Evolutionary conservation across 1,140 invertebrate genomes (phyloP).

Genomic region (Drosophila sturtevanti): DNA sequence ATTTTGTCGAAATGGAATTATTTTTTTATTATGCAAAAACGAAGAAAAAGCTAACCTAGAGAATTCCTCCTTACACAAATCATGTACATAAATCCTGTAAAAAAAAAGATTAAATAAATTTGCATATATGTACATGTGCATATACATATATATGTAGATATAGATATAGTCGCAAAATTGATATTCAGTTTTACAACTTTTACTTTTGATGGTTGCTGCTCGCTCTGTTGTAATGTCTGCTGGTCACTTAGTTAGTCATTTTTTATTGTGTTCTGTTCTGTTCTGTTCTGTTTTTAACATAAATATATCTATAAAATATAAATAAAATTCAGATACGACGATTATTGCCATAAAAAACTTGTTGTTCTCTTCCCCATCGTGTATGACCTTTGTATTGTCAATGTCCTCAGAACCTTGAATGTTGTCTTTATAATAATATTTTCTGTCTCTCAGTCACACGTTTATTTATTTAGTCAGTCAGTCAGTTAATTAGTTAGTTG

Average conservation of each 20-base stretch:
- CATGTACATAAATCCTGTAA: no score
- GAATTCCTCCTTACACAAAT: no score
- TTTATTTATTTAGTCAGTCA: neutral
- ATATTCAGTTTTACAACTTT: slow-evolving; percentile 5
- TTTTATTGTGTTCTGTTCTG: no score
- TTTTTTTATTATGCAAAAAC: no score
- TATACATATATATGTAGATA: no score
- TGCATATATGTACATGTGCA: no score
- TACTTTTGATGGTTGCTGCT: neutral
- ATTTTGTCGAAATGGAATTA: no score
- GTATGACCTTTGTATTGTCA: slow-evolving; percentile 34
- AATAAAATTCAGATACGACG: slow-evolving; percentile 44
- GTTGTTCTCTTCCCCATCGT: slow-evolving; percentile 26
- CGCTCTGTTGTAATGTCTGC: neutral
- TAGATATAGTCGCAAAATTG: neutral
- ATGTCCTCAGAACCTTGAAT: slow-evolving; percentile 51
- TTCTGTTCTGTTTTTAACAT: slow-evolving; percentile 6
- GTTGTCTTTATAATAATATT: slow-evolving; percentile 28
- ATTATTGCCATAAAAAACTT: slow-evolving; percentile 49
- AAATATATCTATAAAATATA: slow-evolving; percentile 41
- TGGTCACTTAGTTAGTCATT: slow-evolving; percentile 3
- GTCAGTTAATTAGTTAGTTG: neutral
- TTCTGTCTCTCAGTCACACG: slow-evolving; percentile 3
- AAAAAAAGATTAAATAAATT: neutral
- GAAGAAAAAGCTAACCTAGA: no score